A percentile compares a stretch with the other conserved stretches of the same genome.
phyloP scores from a whole-genome alignment of 1,140 invertebrate species.

The Lepidurus couesii region DNA sequence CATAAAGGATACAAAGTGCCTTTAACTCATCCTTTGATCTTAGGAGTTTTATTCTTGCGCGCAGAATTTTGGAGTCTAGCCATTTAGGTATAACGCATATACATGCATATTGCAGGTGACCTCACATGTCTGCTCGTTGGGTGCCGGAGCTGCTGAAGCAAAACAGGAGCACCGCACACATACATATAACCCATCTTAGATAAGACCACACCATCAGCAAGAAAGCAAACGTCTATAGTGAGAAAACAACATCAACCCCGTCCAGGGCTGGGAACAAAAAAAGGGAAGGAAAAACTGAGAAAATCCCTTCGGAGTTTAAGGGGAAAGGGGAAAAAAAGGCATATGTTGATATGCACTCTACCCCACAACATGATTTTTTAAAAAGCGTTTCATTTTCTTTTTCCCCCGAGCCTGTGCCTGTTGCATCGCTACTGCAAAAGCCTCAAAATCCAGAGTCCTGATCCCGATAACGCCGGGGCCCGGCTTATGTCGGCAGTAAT shows the following conservation, averaged over 20 bases:
- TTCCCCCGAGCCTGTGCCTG: neutral
- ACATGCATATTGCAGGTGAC: neutral
- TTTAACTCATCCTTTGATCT: neutral
- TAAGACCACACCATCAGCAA: conserved; percentile 13
- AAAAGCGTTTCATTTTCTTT: neutral
- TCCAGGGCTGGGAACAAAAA: neutral
- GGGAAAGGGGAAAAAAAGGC: neutral
- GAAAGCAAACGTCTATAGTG: neutral
- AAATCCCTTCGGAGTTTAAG: neutral
- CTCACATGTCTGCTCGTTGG: neutral
- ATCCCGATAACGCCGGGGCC: neutral
- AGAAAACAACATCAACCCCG: too few species aligned
- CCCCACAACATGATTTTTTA: neutral
- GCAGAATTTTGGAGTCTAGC: neutral
- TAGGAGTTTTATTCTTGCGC: neutral
- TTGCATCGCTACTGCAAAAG: neutral
- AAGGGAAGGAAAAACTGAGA: neutral
- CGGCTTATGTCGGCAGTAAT: conserved; percentile 13
- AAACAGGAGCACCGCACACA: conserved; percentile 13
- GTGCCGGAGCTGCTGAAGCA: neutral
- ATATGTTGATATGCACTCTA: conserved; percentile 6
- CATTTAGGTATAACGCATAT: conserved; percentile 8
- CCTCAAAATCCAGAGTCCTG: neutral
- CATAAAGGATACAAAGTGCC: neutral
- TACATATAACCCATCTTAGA: conserved; percentile 14